Base-by-base conservation (phyloP, 2,797 vertebrate species). In the Onychomys leucogaster region DNA sequence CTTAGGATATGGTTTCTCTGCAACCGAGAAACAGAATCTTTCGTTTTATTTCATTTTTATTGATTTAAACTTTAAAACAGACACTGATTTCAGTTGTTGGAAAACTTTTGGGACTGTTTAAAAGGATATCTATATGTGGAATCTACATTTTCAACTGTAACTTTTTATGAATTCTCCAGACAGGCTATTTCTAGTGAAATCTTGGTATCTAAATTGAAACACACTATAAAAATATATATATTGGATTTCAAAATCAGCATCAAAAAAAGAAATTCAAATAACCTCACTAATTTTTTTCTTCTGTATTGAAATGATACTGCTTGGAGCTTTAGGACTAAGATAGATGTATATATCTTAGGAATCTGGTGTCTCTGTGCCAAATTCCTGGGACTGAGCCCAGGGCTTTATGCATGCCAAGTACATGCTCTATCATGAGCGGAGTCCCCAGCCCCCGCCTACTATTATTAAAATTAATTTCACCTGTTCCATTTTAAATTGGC, bases 41-140 rank as follows among this genome's bases (percentile, higher is more conserved):
- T n/a, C 6, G 43, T 83, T 94, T 92, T 32, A 77, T 83, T 97
- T 91, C 13, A 86, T 86, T 94, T 88, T 69, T 82, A 71, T 76
- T 89, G 91, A 71, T 91, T 92, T 94, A 94, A 87, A 92, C 85
- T 89, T 87, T 69, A 82, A 96, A 89, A n/a, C 61, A 94, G 80
- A 80, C 21, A n/a, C 59, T 94, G 43, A 17, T 82, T 84, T 96
- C 37, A 67, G 37, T 84, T 94, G 77, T 90, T 61, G 63, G 69
- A 49, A 92, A 95, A 89, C 61, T 67, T 95, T 90, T 76, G 85
- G 25, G 61, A 83, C 37, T 76, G 5, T 96, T 96, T 75, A 34
- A 82, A 96, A 87, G 90, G 91, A 73, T 34, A 49, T 96, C 49
- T 37, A 19, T 89, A 81, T 96, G 34, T 57, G 59, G 65, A 91